Evolutionary conservation across 2,888 invertebrate genomes (phyloP), one percentile per base, ranked within the genome.

Genomic region (Diarsia dahlii): DNA sequence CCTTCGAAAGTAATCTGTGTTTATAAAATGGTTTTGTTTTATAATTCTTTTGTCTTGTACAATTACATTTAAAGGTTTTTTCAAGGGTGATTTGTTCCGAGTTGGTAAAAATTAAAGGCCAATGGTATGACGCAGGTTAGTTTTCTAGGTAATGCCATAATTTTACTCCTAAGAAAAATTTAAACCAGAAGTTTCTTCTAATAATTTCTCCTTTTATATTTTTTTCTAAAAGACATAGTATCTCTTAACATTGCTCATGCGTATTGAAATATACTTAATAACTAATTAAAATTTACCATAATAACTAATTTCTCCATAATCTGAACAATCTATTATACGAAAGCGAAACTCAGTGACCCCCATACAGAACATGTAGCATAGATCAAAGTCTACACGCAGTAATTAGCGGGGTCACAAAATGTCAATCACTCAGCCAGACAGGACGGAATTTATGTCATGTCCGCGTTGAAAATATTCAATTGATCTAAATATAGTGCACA

Each of bases 371-470:
- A 80, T n/a, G 48, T 56, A 20, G 50, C 67, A 60, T 28, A 62
- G 71, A 56, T 64, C 85, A 82, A 73, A 82, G 85, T 76, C 82
- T 58, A 45, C 39, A 76, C 46, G 71, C 62, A 68, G 65, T 76
- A 82, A 82, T 82, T 82, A 85, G 82, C 12, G 63, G 39, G 82
- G 85, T 82, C 85, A 82, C 76, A 68, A 71, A 82, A 82, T 82
- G 82, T 85, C 82, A 82, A 82, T 82, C 81, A 85, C 20, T 34
- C 56, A 64, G 46, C 67, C 70, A 82, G 85, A 82, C 85, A 66
- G 62, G 18, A 20, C 60, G 45, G 72, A 82, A 82, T 82, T 64
- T 48, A 82, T 85, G 72, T 67, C 76, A 76, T 60, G 77, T 85
- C 65, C 39, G 82, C 56, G 39, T 71, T 12, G 66, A 85, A 82